Conservation (phyloP, 2,888 invertebrate species). For the Nomada ruficornis region DNA sequence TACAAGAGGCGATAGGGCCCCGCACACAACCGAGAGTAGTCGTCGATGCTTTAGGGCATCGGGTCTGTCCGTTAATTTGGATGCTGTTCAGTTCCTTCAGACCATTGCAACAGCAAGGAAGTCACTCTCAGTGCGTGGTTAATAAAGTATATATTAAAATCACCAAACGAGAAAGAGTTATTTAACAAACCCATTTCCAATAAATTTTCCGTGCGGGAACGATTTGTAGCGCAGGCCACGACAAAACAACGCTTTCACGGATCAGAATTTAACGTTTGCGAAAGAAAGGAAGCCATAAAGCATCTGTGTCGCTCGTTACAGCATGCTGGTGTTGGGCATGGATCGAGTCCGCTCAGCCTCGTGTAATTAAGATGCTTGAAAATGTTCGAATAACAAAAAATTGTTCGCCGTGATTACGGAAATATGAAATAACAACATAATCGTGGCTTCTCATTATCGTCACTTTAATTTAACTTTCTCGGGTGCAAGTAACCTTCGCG, state of each 20-base stretch:
- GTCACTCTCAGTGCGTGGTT: too few relatives aligned
- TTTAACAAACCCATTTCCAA: too few relatives aligned
- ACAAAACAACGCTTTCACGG: conserved; percentile 45
- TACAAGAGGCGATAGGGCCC: too few relatives aligned
- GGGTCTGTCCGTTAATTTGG: too few relatives aligned
- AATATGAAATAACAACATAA: neutral
- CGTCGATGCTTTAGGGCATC: too few relatives aligned
- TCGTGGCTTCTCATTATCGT: neutral
- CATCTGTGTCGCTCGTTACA: neutral
- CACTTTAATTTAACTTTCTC: conserved; percentile 1
- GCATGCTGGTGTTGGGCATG: neutral
- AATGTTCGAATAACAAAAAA: neutral
- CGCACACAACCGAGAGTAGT: too few relatives aligned
- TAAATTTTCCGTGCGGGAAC: conserved; percentile 62
- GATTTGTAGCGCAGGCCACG: conserved; percentile 14
- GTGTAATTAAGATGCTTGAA: neutral
- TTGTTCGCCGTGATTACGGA: neutral
- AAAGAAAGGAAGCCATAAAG: conserved; percentile 21
- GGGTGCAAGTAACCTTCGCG: neutral
- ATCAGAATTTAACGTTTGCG: conserved; percentile 26
- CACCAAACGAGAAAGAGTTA: too few relatives aligned
- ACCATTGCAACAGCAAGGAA: too few relatives aligned
- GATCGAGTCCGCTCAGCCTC: too few relatives aligned
- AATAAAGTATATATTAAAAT: too few relatives aligned
- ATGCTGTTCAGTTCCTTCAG: too few relatives aligned